These are phyloP conservation scores for Drosophila santomea DNA, from an alignment of 1,140 invertebrate genomes.

Conservation along the genomic window DNA sequence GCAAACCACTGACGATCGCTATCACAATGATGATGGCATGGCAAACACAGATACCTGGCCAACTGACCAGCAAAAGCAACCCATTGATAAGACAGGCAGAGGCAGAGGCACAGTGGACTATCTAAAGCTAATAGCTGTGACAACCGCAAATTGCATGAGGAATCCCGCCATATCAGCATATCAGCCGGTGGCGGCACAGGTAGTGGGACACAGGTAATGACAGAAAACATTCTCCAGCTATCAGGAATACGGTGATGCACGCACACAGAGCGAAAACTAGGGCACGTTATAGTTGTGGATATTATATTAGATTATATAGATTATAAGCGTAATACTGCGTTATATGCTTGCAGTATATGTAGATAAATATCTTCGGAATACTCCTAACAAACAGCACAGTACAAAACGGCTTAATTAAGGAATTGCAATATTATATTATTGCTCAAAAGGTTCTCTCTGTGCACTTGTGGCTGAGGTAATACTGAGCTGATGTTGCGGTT, in stretches of 20 bases:
- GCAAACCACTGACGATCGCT: slow-evolving; percentile 24
- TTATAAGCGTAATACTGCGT: too few relatives aligned
- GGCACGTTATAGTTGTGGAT: background rate
- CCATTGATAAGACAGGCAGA: slow-evolving; percentile 54
- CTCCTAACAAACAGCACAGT: too few relatives aligned
- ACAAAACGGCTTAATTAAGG: too few relatives aligned
- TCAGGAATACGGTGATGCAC: slow-evolving; percentile 35
- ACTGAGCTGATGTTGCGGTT: slow-evolving; percentile 20
- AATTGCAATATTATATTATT: background rate
- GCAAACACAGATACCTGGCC: background rate
- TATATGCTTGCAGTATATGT: too few relatives aligned
- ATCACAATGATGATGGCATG: slow-evolving; percentile 9
- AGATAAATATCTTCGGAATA: too few relatives aligned
- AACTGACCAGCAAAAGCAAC: slow-evolving; percentile 26
- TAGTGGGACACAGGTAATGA: slow-evolving; percentile 41
- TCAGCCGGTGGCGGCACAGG: background rate
- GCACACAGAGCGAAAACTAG: slow-evolving; percentile 9
- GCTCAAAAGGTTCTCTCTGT: slow-evolving; percentile 7
- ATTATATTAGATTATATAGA: too few relatives aligned
- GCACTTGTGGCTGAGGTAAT: slow-evolving; percentile 19
- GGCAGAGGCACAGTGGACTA: slow-evolving; percentile 17
- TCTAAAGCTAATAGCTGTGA: slow-evolving; percentile 67
- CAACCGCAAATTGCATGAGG: slow-evolving; percentile 70
- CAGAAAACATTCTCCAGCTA: slow-evolving; percentile 31
- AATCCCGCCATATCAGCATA: too few relatives aligned